Evolutionary conservation across 2,113 vertebrate species (phyloP).

Genomic region (Zingel zingel): DNA sequence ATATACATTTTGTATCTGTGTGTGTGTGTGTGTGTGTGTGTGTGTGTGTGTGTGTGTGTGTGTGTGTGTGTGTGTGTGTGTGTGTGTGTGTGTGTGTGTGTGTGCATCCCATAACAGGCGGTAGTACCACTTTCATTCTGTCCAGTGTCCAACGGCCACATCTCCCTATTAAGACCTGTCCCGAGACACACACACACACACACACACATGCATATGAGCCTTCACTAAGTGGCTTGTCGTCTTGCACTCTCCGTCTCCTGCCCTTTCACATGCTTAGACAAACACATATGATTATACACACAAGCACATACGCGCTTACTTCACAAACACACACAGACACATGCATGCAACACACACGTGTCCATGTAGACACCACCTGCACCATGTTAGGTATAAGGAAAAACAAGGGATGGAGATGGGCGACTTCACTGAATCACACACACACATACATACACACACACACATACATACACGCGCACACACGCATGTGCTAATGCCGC

Average conservation of each 20-base stretch:
- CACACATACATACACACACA: slow-evolving; percentile 13
- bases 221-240: slow-evolving; percentile 67
- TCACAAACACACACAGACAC: slow-evolving; percentile 3
- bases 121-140: slow-evolving; percentile 44
- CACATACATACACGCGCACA: slow-evolving; percentile 25
- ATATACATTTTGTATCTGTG: slow-evolving; percentile 8
- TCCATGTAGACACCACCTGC: slow-evolving; percentile 31
- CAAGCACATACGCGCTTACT: slow-evolving; percentile 1
- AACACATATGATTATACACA: slow-evolving; percentile 41
- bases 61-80: slow-evolving; percentile 21
- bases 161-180: slow-evolving; percentile 64
- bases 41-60: slow-evolving; percentile 34
- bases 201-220: slow-evolving; percentile 36
- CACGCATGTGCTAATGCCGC: slow-evolving; percentile 70
- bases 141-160: slow-evolving; percentile 32
- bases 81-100: slow-evolving; percentile 39
- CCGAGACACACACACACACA: slow-evolving; percentile 45
- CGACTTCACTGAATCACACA: not conserved
- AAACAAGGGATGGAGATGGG: slow-evolving; percentile 35
- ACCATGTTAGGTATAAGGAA: slow-evolving; percentile 32
- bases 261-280: slow-evolving; percentile 39
- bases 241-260: slow-evolving; percentile 53
- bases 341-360: slow-evolving; percentile 35
- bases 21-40: not conserved
- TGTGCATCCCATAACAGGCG: slow-evolving; percentile 1